Evolutionary conservation across 2,888 invertebrate genomes (phyloP).

Genomic region (Reticulitermes lucifugus): DNA sequence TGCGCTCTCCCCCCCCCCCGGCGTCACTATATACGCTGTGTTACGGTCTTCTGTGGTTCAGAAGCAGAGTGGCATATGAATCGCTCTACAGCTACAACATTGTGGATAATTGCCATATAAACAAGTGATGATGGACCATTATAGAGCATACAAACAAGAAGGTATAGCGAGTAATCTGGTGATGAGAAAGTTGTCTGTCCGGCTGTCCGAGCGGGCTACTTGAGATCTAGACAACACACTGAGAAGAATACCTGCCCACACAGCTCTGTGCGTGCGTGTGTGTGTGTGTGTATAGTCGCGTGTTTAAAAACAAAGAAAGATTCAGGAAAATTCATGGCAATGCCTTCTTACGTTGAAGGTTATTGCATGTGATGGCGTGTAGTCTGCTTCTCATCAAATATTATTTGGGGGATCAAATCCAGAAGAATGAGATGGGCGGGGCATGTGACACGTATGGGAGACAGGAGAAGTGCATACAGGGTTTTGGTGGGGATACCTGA

Average conservation of each 20-base stretch:
- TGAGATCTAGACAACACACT: neutral
- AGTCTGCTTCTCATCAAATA: too few relatives aligned
- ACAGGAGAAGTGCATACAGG: too few relatives aligned
- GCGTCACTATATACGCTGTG: neutral
- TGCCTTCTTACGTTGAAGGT: too few relatives aligned
- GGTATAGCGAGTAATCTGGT: neutral
- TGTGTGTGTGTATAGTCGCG: neutral
- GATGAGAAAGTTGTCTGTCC: constrained; percentile 1
- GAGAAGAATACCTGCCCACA: neutral
- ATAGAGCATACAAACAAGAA: neutral
- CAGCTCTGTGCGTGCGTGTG: neutral
- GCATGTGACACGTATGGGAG: too few relatives aligned
- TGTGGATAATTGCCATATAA: neutral
- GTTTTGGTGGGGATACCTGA: too few relatives aligned
- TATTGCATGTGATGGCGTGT: too few relatives aligned
- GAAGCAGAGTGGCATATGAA: neutral
- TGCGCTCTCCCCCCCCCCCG: neutral
- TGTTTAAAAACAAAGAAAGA: neutral
- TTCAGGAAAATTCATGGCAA: neutral
- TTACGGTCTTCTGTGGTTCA: neutral
- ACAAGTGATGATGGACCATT: neutral
- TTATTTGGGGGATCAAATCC: too few relatives aligned
- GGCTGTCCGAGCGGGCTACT: neutral
- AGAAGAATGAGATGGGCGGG: too few relatives aligned
- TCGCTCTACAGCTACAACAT: neutral